Conservation (phyloP, 2,888 invertebrate genomes). For the Invenusta paracnida region DNA sequence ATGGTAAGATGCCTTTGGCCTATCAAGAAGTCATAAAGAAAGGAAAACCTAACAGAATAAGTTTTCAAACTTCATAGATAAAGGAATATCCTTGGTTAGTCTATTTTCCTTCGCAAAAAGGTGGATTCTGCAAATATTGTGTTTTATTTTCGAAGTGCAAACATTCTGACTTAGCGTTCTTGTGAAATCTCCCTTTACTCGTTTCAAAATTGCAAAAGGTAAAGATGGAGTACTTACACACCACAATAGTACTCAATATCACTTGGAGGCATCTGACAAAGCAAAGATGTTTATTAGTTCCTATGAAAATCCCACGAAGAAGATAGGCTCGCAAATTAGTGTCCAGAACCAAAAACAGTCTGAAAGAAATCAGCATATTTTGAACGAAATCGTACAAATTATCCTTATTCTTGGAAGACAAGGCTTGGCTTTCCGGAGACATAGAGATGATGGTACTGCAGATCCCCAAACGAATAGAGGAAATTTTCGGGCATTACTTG, state of each 20-base stretch:
- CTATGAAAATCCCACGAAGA: not conserved
- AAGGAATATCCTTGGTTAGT: not conserved
- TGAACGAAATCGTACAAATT: not conserved
- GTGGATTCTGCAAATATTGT: not conserved
- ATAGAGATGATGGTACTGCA: not conserved
- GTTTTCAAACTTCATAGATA: not conserved
- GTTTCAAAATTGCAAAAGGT: not conserved
- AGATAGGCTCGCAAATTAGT: not conserved
- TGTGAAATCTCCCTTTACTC: not conserved
- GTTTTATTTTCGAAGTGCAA: not conserved
- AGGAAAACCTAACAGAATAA: not conserved
- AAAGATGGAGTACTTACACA: not conserved
- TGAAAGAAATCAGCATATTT: not conserved
- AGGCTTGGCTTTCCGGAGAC: not conserved
- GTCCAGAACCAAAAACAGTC: not conserved
- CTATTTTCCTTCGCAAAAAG: not conserved
- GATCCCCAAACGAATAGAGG: not conserved
- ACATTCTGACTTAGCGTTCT: not conserved
- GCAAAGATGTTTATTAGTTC: not conserved
- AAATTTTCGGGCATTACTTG: not conserved
- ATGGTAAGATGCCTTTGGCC: not conserved
- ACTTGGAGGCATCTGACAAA: not conserved
- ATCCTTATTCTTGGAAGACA: not conserved
- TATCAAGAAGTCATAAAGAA: not conserved
- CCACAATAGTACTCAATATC: not conserved